Evolutionary conservation across 2,797 vertebrate species (phyloP), one percentile per base, ranked within the genome.

Genomic region (Semaprochilodus insignis): DNA sequence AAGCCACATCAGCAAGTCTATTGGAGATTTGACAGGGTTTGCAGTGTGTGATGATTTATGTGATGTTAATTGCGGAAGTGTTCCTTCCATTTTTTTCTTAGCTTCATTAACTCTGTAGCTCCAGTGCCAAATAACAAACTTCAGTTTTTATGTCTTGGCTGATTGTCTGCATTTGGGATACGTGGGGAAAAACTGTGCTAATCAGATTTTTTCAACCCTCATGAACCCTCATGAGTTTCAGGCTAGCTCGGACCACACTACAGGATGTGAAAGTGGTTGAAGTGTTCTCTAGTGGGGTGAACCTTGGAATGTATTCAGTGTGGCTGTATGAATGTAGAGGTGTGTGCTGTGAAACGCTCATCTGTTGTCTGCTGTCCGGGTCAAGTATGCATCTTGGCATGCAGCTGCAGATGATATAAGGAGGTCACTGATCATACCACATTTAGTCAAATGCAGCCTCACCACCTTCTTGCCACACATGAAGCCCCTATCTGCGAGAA

Each of bases 401-500:
- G 74, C 66, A 75, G 55, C 36, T 72, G 13, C 52, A 70, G 63
- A 48, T 69, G 66, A 31, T 31, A 31, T 65, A 65, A 17, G 15
- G 25, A 27, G 14, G 62, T 65, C 23, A 25, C n/a, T 23, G 67
- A 17, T 57, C 8, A 6, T 71, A 51, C 27, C 51, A 48, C 63
- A 48, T 44, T 48, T 40, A 48, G 66, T 62, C 54, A 60, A 74
- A 44, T 16, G 55, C 62, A 81, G 75, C 55, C 65, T 80, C 69
- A 60, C 57, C 65, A 65, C 48, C 74, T 63, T 75, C 25, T n/a
- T 34, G 6, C 77, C 77, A 74, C 62, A 80, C 73, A 78, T 74
- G 82, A 69, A 74, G 77, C 86, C 83, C 83, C 74, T 81, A 87
- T 85, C 74, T 59, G 48, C 0, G 52, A 84, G 79, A 82, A 84